A percentile compares a stretch with the other conserved stretches of the same genome.
Conservation (phyloP, 2,888 invertebrate species). For the Ceramica pisi region DNA sequence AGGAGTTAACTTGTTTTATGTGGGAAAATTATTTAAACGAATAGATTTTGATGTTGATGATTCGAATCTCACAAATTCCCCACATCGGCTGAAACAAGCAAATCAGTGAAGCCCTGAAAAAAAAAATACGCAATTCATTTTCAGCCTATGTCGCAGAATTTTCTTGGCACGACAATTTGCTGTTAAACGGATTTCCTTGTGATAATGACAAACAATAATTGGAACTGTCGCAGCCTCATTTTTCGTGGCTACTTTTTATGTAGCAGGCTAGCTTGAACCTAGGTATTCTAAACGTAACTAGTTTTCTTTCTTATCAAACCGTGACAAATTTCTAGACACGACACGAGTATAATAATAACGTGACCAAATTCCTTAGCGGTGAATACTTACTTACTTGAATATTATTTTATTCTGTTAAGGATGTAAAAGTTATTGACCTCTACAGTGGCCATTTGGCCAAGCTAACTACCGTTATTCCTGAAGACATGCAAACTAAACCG, state of each 20-base stretch:
- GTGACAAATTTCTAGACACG: conserved; percentile 42
- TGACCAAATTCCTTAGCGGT: conserved; percentile 39
- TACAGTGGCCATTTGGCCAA: background rate
- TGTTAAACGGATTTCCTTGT: conserved; percentile 10
- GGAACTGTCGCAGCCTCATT: conserved; percentile 8
- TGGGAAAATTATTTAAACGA: conserved; percentile 7
- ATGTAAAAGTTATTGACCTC: background rate
- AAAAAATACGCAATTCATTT: background rate
- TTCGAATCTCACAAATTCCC: background rate
- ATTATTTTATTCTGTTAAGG: conserved; percentile 5
- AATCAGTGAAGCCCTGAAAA: background rate
- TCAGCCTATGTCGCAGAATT: background rate
- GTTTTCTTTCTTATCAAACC: conserved; percentile 53
- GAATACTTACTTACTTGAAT: conserved; percentile 14
- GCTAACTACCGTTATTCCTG: background rate
- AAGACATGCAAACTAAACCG: background rate
- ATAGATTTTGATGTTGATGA: background rate
- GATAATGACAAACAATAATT: conserved; percentile 17
- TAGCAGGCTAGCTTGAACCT: conserved; percentile 12
- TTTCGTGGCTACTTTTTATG: conserved; percentile 31
- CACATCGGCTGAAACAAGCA: background rate
- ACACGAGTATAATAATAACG: conserved; percentile 42
- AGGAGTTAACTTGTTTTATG: conserved; percentile 13
- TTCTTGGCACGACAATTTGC: conserved; percentile 4
- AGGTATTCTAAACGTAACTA: conserved; percentile 34